Base-by-base conservation (phyloP, 2,888 invertebrate genomes). In the Tolmerus cingulatus region DNA sequence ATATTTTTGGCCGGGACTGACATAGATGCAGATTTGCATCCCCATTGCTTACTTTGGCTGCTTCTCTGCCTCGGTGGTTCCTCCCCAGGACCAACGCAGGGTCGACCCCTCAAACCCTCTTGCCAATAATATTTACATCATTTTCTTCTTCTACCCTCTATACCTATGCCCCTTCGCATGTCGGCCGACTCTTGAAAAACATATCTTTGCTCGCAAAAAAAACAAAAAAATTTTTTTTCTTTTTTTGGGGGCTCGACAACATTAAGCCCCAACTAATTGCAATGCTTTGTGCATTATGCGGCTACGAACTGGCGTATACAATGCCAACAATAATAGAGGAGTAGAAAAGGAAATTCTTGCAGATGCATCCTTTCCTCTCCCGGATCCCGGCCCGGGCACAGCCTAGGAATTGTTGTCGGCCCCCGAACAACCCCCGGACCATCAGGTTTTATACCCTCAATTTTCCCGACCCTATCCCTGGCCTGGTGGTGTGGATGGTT, bases 251-350 rank as follows among this genome's bases (percentile, higher is more conserved):
- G 43, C 84, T 86, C 84, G 84, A 84, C 86, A 87, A 88, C 88
- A 87, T 87, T 88, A 88, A 88, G 84, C 88, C 84, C 84, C 79
- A 88, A 88, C 88, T 87, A 88, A 86, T 88, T 87, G 88, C 88
- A 88, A 87, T 82, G 86, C 87, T 88, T 86, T 88, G 84, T 87
- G 86, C 40, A 40, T 79, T 79, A 79, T 79, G 30, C 30, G 51
- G 79, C 79, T 27, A 27, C 30, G 51, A 79, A 51, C 27, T 51
- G 79, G 43, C 79, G n/a, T 51, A 79, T 30, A 79, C 76, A 76
- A 76, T 66, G 66, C 66, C 79, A 79, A 51, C 79, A 79, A 79
- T 40, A 46, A 46, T 46, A 34, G 23, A 51, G 30, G 51, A 79
- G 51, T 51, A 79, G 79, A 79, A 51, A 79, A 79, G 79, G 51